Evolutionary conservation across 1,140 invertebrate genomes (phyloP).

Genomic region (Drosophila pachea): DNA sequence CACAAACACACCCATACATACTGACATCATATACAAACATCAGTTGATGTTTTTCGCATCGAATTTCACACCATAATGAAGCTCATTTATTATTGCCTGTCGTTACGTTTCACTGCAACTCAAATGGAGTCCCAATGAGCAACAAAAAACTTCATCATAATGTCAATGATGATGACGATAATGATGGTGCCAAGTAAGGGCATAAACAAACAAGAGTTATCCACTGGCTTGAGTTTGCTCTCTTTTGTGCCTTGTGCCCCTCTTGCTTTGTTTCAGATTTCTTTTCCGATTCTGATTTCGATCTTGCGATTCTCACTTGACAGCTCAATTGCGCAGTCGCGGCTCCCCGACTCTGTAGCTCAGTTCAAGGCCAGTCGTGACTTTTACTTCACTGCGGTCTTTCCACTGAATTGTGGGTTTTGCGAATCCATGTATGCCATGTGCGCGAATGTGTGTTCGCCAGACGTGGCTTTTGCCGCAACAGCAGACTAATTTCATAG

Average conservation of each 20-base stretch:
- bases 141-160: conserved; percentile 2
- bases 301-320: conserved; percentile 36
- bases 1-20: conserved; percentile 5
- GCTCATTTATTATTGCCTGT: conserved; percentile 44
- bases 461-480: not conserved
- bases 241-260: conserved; percentile 9
- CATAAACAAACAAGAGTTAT: not conserved
- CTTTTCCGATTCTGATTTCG: conserved; percentile 7
- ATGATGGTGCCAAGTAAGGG: not conserved
- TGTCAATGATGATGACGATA: conserved; percentile 8
- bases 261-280: conserved; percentile 19
- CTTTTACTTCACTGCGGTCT: conserved; percentile 14
- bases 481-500: conserved; percentile 57
- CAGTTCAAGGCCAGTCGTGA: conserved; percentile 45
- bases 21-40: not conserved
- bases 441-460: conserved; percentile 5
- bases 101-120: conserved; percentile 32
- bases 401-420: conserved; percentile 1
- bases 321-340: conserved; percentile 60
- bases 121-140: conserved; percentile 21
- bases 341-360: conserved; percentile 1
- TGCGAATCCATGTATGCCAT: not conserved
- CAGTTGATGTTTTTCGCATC: conserved; percentile 33
- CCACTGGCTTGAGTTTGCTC: not conserved
- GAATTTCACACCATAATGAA: conserved; percentile 45